A percentile compares a stretch with the other conserved stretches of the same genome.
These are phyloP conservation scores for Triops cancriformis DNA, from an alignment of 1,140 invertebrate genomes.

Conservation along the genomic window DNA sequence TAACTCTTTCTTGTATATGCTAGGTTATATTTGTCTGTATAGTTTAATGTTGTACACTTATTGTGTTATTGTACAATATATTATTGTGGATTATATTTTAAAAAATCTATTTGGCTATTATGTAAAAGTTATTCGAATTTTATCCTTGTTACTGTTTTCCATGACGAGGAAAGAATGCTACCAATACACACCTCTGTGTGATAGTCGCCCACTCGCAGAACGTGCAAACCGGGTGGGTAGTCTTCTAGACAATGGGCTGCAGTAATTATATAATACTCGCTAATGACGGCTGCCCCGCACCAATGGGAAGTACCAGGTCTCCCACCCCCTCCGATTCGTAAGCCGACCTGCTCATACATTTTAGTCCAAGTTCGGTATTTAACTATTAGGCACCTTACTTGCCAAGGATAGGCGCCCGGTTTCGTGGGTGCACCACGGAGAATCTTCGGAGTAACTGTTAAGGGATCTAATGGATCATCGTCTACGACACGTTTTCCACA, in stretches of 20 bases:
- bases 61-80: no score
- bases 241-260: slow-evolving; percentile 68
- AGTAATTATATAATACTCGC: slow-evolving; percentile 59
- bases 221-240: slow-evolving; percentile 55
- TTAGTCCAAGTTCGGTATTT: not conserved
- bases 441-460: slow-evolving; percentile 34
- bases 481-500: slow-evolving; percentile 32
- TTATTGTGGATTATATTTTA: no score
- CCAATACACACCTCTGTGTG: slow-evolving; percentile 49
- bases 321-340: slow-evolving; percentile 50
- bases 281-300: slow-evolving; percentile 68
- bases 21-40: not conserved
- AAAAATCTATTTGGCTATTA: no score
- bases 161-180: not conserved
- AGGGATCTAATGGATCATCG: slow-evolving; percentile 29
- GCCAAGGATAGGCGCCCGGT: slow-evolving; percentile 62
- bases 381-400: slow-evolving; percentile 40
- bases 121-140: no score
- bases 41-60: no score
- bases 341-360: slow-evolving; percentile 51
- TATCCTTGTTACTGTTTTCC: no score
- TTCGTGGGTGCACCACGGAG: slow-evolving; percentile 39
- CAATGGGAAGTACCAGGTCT: slow-evolving; percentile 50
- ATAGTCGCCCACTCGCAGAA: slow-evolving; percentile 61
- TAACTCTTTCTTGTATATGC: no score